Evolutionary conservation across 2,888 invertebrate genomes (phyloP).

Genomic region (Pristionchus entomophagus): DNA sequence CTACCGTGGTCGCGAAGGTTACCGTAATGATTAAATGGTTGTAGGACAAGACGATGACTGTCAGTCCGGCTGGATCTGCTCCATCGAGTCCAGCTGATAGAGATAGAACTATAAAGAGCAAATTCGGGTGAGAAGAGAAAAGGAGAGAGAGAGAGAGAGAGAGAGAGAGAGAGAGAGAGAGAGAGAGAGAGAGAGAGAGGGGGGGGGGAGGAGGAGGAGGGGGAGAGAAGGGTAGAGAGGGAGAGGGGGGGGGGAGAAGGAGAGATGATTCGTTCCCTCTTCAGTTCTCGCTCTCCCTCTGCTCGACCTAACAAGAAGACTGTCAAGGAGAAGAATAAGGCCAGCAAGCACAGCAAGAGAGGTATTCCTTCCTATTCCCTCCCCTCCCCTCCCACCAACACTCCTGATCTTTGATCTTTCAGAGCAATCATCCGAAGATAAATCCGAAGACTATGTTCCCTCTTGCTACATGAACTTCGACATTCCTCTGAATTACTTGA

Average conservation of each 20-base stretch:
- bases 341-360: not conserved
- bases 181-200: no score
- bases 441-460: conserved; percentile 40
- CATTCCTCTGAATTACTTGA: not conserved
- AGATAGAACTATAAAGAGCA: no score
- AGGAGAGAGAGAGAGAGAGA: no score
- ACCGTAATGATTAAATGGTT: not conserved
- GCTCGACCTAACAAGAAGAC: not conserved
- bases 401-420: not conserved
- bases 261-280: not conserved
- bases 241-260: not conserved
- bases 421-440: conserved; percentile 20
- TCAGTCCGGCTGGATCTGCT: not conserved
- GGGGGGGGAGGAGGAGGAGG: no score
- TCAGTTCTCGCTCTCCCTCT: not conserved
- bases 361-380: not conserved
- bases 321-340: not conserved
- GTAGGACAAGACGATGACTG: not conserved
- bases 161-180: no score
- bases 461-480: conserved; percentile 29
- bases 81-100: not conserved
- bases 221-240: not conserved
- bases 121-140: no score
- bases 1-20: not conserved
- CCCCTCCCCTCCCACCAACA: not conserved